phyloP scores from a whole-genome alignment of 2,797 vertebrate genomes.

The Tamandua tetradactyla region DNA sequence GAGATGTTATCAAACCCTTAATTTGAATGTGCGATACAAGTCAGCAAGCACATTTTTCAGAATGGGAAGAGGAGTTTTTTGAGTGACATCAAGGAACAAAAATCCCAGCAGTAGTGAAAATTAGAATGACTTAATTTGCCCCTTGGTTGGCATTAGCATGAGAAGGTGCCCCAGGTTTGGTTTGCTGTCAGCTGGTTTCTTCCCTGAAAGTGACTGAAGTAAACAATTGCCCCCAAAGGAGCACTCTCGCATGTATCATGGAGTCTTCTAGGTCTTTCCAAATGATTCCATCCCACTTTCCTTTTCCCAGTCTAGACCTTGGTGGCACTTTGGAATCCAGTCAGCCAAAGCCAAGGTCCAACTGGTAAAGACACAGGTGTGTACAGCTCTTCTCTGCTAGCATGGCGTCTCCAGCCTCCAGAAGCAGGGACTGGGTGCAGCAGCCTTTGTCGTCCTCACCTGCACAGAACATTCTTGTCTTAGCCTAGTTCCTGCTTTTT shows the following conservation, averaged over 20 bases:
- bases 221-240: background rate
- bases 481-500: background rate
- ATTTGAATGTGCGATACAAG: background rate
- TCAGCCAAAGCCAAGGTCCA: background rate
- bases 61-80: background rate
- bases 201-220: background rate
- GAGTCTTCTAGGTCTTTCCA: background rate
- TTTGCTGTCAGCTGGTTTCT: background rate
- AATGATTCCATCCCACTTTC: background rate
- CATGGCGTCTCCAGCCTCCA: background rate
- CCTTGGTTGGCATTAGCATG: background rate
- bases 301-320: background rate
- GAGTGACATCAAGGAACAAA: background rate
- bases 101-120: background rate
- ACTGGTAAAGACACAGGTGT: background rate
- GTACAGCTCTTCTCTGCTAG: background rate
- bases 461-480: background rate
- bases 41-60: background rate
- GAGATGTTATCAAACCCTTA: background rate
- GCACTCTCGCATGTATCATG: background rate
- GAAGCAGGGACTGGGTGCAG: background rate
- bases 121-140: background rate
- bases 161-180: no score
- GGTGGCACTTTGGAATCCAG: background rate
- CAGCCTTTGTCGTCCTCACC: background rate